phyloP scores from a whole-genome alignment of 2,113 vertebrate species.

The Parus major region DNA sequence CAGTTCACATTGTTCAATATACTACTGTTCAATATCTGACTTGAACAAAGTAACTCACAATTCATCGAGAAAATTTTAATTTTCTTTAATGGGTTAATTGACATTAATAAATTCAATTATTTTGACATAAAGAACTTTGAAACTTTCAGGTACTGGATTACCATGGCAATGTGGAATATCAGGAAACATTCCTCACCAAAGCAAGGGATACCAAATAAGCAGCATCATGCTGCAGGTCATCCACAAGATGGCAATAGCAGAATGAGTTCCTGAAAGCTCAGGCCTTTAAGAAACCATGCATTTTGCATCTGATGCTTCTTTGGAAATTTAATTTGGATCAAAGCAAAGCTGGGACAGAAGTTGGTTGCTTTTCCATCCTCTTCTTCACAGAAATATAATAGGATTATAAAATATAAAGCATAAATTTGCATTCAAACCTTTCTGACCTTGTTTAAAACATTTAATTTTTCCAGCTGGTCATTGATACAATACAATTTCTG shows the following conservation, averaged over 20 bases:
- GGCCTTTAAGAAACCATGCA: not conserved
- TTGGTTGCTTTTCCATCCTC: not conserved
- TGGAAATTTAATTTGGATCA: constrained; percentile 54
- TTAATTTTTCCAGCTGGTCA: not conserved
- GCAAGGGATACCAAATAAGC: not conserved
- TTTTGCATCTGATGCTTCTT: not conserved
- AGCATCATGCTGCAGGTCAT: not conserved
- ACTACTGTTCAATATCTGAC: not conserved
- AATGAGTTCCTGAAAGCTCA: constrained; percentile 22
- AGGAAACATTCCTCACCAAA: not conserved
- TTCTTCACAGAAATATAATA: not conserved
- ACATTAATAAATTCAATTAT: not conserved
- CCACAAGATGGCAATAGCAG: constrained; percentile 74
- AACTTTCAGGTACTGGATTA: not conserved
- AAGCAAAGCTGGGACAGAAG: not conserved
- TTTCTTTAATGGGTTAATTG: not conserved
- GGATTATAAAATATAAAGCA: not conserved
- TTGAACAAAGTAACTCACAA: not conserved
- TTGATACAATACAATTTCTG: not conserved
- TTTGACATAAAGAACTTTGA: not conserved
- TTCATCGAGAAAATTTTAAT: not conserved
- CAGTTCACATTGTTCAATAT: not conserved
- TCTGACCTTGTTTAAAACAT: not conserved
- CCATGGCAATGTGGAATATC: not conserved
- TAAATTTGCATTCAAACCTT: not conserved